Percentiles rank a stretch among this genome's conserved stretches.
Evolutionary conservation across 2,888 invertebrate genomes (phyloP).

Genomic region (Heterodera filipjevi): DNA sequence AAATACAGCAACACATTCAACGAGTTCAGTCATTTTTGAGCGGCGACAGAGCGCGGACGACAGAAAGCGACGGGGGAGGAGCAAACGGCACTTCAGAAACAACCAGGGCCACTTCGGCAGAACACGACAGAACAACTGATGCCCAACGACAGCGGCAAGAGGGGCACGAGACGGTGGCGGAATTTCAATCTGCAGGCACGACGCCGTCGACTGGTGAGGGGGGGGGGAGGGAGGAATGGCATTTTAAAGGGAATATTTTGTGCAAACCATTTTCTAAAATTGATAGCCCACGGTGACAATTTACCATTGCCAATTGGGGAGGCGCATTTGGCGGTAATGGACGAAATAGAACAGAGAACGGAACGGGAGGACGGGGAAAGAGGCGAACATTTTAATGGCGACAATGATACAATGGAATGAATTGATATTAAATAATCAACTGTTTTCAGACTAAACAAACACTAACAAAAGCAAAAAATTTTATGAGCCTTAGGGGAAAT

Average conservation of each 20-base stretch:
- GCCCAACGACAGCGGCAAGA: not conserved
- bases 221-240: not conserved
- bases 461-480: no score
- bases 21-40: conserved; percentile 8
- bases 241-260: not conserved
- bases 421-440: no score
- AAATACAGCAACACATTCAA: conserved; percentile 14
- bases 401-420: not conserved
- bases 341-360: not conserved
- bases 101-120: not conserved
- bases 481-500: no score
- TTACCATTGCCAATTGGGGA: not conserved
- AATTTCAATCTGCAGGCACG: not conserved
- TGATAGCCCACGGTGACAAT: not conserved
- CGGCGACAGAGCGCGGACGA: not conserved
- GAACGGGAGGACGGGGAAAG: not conserved
- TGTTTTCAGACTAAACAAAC: no score
- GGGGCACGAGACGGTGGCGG: not conserved
- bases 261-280: not conserved
- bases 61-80: not conserved
- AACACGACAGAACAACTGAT: not conserved
- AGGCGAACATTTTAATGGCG: not conserved
- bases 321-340: not conserved
- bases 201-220: not conserved
- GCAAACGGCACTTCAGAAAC: not conserved